These are phyloP conservation scores for Tragulus kanchil DNA, from an alignment of 2,113 vertebrate genomes.

Conservation along the genomic window DNA sequence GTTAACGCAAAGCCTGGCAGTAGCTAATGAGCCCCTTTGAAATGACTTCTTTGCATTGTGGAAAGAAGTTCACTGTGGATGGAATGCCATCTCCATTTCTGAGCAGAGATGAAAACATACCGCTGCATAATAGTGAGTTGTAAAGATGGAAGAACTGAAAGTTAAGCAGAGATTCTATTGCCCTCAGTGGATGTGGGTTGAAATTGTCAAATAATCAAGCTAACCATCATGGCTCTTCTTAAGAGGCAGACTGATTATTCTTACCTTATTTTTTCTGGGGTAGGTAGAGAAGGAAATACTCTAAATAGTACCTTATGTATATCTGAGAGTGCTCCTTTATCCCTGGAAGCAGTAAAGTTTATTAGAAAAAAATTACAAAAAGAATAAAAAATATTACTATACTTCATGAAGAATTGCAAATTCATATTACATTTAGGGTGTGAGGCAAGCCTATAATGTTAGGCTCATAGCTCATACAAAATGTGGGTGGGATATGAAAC, in stretches of 20 bases:
- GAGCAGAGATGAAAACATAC: slow-evolving; percentile 48
- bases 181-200: background rate
- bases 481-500: slow-evolving; percentile 33
- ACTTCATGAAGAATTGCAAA: background rate
- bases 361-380: slow-evolving; percentile 38
- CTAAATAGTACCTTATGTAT: background rate
- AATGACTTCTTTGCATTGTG: slow-evolving; percentile 55
- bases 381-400: background rate
- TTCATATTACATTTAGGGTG: slow-evolving; percentile 20
- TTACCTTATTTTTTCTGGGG: background rate
- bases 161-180: background rate
- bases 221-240: background rate
- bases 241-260: background rate
- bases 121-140: background rate
- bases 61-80: background rate
- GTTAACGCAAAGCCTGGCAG: background rate
- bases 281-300: background rate
- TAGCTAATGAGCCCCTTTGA: slow-evolving; percentile 45
- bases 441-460: slow-evolving; percentile 11
- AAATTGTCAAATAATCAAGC: slow-evolving; percentile 56
- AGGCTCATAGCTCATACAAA: background rate
- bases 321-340: background rate
- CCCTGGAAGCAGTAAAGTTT: slow-evolving; percentile 19
- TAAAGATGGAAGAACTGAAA: background rate
- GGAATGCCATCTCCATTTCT: slow-evolving; percentile 14